A percentile compares a stretch with the other conserved stretches of the same genome.
Conservation (phyloP, 2,888 invertebrate genomes). For the Cremastobaeus sp. region DNA sequence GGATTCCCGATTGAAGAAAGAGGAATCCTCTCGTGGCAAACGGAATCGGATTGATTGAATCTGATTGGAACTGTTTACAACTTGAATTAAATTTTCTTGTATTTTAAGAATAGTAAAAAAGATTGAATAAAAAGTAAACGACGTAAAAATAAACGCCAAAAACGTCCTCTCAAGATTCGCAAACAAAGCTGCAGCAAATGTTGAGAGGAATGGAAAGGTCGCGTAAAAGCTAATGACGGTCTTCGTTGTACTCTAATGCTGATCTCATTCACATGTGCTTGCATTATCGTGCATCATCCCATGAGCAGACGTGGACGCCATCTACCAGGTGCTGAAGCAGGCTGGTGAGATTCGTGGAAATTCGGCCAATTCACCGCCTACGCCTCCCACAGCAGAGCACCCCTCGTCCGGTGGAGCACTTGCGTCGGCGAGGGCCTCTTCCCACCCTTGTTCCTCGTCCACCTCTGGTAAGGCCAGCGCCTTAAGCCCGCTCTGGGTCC, state of each 20-base stretch:
- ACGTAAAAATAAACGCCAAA: too few relatives aligned
- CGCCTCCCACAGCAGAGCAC: constrained; percentile 77
- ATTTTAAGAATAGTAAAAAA: too few relatives aligned
- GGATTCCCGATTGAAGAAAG: too few relatives aligned
- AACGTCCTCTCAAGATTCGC: neutral
- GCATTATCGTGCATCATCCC: constrained; percentile 63
- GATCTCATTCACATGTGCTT: constrained; percentile 54
- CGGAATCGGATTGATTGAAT: too few relatives aligned
- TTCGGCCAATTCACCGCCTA: constrained; percentile 77
- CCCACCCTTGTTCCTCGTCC: constrained; percentile 78
- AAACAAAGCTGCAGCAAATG: constrained; percentile 7
- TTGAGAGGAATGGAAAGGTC: too few relatives aligned
- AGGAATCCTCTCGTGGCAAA: too few relatives aligned
- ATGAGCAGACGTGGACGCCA: constrained; percentile 88
- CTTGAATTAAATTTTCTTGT: too few relatives aligned
- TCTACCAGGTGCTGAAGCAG: constrained; percentile 96
- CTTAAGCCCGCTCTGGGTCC: constrained; percentile 28
- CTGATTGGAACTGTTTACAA: too few relatives aligned
- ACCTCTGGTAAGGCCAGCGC: constrained; percentile 76
- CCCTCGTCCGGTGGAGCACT: constrained; percentile 73
- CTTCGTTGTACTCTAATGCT: constrained; percentile 47
- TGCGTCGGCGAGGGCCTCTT: constrained; percentile 75
- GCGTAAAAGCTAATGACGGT: too few relatives aligned
- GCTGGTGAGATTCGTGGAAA: constrained; percentile 88
- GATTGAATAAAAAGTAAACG: too few relatives aligned